A percentile compares a stretch with the other conserved stretches of the same genome.
phyloP scores from a whole-genome alignment of 2,113 vertebrate genomes.

The Fulmarus glacialis region DNA sequence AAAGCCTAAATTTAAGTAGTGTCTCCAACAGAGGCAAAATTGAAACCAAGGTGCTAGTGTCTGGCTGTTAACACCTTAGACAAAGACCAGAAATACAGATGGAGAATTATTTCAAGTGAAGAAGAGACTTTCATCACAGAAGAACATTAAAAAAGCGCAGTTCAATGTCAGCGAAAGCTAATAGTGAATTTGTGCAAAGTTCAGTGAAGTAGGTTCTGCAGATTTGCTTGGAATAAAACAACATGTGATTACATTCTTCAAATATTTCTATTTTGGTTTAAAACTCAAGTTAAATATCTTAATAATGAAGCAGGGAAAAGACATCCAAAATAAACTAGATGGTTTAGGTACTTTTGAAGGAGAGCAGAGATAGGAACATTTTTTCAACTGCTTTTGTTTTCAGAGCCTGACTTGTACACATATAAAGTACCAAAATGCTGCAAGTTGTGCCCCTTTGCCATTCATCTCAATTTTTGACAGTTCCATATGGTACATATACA shows the following conservation, averaged over 20 bases:
- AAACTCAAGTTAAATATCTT: not conserved
- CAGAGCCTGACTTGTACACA: not conserved
- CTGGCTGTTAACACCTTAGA: slow-evolving; percentile 29
- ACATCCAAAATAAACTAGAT: not conserved
- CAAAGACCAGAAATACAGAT: slow-evolving; percentile 3
- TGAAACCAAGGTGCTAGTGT: slow-evolving; percentile 33
- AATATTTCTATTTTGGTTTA: not conserved
- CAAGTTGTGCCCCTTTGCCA: not conserved
- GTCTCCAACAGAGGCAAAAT: not conserved
- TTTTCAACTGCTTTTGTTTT: not conserved
- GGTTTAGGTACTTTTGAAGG: not conserved
- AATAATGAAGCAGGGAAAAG: not conserved
- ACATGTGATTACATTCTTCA: not conserved
- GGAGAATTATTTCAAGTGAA: not conserved
- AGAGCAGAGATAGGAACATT: not conserved
- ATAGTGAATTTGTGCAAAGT: not conserved
- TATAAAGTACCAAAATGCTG: not conserved
- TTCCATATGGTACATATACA: not conserved
- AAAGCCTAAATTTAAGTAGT: slow-evolving; percentile 1
- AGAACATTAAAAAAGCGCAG: not conserved
- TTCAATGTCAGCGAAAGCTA: not conserved
- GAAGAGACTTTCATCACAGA: not conserved
- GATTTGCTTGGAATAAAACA: slow-evolving; percentile 1
- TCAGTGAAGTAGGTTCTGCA: not conserved
- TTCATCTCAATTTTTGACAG: not conserved